A percentile compares a stretch with the other conserved stretches of the same genome.
These are phyloP conservation scores for Pomatorhinus ruficollis DNA, from an alignment of 2,113 vertebrate genomes.

Conservation along the genomic window DNA sequence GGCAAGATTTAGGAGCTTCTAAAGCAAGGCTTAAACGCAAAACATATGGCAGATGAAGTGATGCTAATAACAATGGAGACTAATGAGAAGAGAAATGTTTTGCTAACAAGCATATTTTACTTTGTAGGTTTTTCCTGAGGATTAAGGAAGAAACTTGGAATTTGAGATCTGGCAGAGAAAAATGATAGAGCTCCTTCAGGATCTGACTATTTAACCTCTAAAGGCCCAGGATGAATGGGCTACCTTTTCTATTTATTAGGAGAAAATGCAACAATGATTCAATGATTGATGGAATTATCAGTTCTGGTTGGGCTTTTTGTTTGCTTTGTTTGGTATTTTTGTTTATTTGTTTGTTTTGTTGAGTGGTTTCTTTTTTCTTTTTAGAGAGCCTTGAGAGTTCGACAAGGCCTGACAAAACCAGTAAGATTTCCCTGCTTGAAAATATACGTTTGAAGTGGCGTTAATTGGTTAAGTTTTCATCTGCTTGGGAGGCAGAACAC, in stretches of 20 bases:
- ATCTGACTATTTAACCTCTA: not conserved
- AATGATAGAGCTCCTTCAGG: not conserved
- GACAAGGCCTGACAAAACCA: not conserved
- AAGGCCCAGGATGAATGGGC: not conserved
- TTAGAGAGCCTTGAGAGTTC: not conserved
- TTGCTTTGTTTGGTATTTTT: not conserved
- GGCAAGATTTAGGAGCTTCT: not conserved
- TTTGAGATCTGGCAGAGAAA: not conserved
- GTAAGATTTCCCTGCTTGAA: not conserved
- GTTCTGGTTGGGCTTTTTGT: not conserved
- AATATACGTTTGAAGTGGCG: not conserved
- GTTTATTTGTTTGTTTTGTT: not conserved
- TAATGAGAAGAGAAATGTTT: not conserved
- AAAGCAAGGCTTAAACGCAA: not conserved
- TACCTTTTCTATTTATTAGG: not conserved
- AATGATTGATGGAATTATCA: not conserved
- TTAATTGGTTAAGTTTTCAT: not conserved
- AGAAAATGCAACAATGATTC: not conserved
- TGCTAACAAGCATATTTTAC: not conserved
- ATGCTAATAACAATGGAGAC: not conserved
- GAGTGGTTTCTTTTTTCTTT: not conserved
- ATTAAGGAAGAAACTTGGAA: not conserved
- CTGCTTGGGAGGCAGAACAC: not conserved
- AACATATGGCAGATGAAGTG: not conserved
- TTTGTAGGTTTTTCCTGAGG: not conserved